Conservation (phyloP, 2,797 vertebrate genomes). For the Allenopithecus nigroviridis region DNA sequence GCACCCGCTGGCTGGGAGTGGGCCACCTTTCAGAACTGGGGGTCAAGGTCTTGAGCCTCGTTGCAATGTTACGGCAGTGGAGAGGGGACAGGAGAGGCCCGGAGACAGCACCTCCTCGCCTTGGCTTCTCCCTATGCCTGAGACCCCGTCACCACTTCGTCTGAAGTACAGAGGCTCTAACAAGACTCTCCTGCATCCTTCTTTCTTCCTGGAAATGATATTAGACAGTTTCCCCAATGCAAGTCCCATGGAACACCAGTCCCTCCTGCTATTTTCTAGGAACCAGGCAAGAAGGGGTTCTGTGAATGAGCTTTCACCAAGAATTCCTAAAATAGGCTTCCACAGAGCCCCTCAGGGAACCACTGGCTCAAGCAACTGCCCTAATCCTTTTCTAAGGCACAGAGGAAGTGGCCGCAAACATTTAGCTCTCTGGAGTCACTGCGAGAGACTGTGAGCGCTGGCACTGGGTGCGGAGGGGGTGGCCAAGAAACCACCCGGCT, state of each 20-base stretch:
- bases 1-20: rapidly evolving
- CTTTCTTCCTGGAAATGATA: not conserved
- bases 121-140: rapidly evolving
- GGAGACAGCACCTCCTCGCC: not conserved
- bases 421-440: not conserved
- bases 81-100: not conserved
- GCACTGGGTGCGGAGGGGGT: not conserved
- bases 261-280: not conserved
- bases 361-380: not conserved
- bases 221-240: not conserved
- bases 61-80: rapidly evolving
- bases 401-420: not conserved
- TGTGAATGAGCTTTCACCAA: not conserved
- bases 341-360: rapidly evolving
- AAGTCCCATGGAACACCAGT: rapidly evolving
- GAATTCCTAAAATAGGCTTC: not conserved
- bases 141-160: not conserved
- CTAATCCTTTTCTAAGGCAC: not conserved
- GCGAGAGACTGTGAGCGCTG: not conserved
- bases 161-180: not conserved
- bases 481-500: not conserved
- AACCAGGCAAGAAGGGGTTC: not conserved
- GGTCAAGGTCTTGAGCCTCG: not conserved
- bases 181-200: not conserved
- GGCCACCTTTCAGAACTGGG: not conserved